phyloP scores from a whole-genome alignment of 2,113 vertebrate genomes.

The Epinephelus moara region DNA sequence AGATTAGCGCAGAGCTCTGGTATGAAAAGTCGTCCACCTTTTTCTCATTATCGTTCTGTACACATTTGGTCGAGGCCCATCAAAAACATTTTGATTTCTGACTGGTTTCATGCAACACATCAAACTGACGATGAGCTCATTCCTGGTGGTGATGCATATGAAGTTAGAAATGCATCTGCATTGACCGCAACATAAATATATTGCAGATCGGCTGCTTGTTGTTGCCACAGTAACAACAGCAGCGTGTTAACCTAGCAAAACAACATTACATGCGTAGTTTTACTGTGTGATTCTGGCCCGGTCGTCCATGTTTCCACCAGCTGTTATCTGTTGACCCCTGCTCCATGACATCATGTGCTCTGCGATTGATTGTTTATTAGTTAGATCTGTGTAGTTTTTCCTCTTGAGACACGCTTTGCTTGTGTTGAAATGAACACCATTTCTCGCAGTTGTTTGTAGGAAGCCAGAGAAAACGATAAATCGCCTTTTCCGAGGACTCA shows the following conservation, averaged over 20 bases:
- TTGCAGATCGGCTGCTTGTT: background rate
- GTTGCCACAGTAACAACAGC: constrained; percentile 2
- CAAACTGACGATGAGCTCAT: background rate
- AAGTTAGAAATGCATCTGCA: background rate
- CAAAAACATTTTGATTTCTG: background rate
- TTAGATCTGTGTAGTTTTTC: background rate
- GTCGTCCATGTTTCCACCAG: background rate
- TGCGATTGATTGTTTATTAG: constrained; percentile 17
- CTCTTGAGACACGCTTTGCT: background rate
- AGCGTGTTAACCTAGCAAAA: background rate
- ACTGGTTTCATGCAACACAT: background rate
- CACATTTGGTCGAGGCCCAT: background rate
- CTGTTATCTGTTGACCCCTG: constrained; percentile 22
- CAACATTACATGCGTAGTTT: background rate
- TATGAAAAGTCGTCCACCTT: background rate
- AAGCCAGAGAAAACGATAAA: constrained; percentile 16
- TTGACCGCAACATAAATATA: constrained; percentile 1
- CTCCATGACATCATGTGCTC: constrained; percentile 25
- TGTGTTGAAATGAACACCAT: constrained; percentile 13
- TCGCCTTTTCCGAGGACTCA: constrained; percentile 11
- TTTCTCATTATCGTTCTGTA: too few relatives aligned
- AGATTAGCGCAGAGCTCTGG: background rate
- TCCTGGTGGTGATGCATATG: background rate
- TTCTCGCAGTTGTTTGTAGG: constrained; percentile 10
- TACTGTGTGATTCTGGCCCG: background rate